A percentile compares a stretch with the other conserved stretches of the same genome.
Conservation (phyloP, 2,888 invertebrate species). For the Neuroscelio doddi region DNA sequence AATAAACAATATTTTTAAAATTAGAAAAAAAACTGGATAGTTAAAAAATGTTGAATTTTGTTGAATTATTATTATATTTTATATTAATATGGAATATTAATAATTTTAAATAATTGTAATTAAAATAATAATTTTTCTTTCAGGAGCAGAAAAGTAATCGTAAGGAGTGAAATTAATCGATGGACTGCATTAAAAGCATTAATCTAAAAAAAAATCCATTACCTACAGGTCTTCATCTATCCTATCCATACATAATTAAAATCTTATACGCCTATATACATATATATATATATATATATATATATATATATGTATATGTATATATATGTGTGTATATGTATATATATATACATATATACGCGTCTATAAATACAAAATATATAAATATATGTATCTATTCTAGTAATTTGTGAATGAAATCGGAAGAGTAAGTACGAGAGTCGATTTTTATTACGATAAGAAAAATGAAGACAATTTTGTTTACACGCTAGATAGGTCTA, state of each 20-base stretch:
- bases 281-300: constrained; percentile 49
- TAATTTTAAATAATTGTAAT: too few species aligned
- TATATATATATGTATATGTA: too few species aligned
- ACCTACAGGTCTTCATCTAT: constrained; percentile 71
- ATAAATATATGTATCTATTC: constrained; percentile 54
- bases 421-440: constrained; percentile 42
- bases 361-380: constrained; percentile 37
- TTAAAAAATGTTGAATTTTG: neutral
- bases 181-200: constrained; percentile 57
- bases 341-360: constrained; percentile 45
- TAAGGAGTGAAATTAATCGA: constrained; percentile 56
- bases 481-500: constrained; percentile 43
- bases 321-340: constrained; percentile 50
- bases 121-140: constrained; percentile 22
- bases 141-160: constrained; percentile 65
- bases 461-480: constrained; percentile 38
- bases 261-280: constrained; percentile 53
- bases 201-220: constrained; percentile 64
- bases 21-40: neutral
- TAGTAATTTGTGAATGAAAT: constrained; percentile 53
- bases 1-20: too few species aligned
- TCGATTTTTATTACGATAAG: constrained; percentile 59
- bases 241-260: constrained; percentile 63
- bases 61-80: too few species aligned
- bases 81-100: too few species aligned